These are phyloP conservation scores for Rhagologus leucostigma DNA, from an alignment of 2,113 vertebrate species.

Conservation along the genomic window DNA sequence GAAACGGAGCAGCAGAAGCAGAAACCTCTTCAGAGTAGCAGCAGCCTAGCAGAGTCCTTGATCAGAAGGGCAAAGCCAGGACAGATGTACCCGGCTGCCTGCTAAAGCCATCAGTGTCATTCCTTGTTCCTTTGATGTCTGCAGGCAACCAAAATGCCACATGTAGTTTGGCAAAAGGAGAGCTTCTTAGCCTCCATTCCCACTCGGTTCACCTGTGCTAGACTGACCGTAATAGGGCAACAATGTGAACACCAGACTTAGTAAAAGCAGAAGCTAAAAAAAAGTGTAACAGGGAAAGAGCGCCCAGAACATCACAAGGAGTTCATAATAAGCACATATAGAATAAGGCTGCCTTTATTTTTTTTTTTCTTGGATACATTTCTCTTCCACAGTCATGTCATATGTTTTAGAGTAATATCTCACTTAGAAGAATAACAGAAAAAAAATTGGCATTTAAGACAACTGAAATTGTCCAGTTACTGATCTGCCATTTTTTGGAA, in stretches of 20 bases:
- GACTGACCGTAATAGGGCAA: not conserved
- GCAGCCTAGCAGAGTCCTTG: not conserved
- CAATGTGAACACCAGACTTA: not conserved
- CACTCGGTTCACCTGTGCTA: not conserved
- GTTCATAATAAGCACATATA: fast-evolving
- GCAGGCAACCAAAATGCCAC: not conserved
- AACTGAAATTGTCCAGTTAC: not conserved
- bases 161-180: not conserved
- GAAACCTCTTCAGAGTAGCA: not conserved
- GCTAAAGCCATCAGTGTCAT: not conserved
- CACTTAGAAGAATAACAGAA: not conserved
- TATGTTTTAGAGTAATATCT: not conserved
- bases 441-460: not conserved
- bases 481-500: not conserved
- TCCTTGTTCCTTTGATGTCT: not conserved
- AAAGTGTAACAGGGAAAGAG: not conserved
- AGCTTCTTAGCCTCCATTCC: not conserved
- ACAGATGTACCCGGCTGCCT: not conserved
- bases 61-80: not conserved
- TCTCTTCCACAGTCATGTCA: not conserved
- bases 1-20: not conserved
- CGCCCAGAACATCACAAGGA: not conserved
- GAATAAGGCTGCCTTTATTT: not conserved
- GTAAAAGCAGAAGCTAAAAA: not conserved
- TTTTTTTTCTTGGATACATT: not conserved